A percentile compares a stretch with the other conserved stretches of the same genome.
phyloP scores from a whole-genome alignment of 23 tunicate species.

The Pegea sp. region DNA sequence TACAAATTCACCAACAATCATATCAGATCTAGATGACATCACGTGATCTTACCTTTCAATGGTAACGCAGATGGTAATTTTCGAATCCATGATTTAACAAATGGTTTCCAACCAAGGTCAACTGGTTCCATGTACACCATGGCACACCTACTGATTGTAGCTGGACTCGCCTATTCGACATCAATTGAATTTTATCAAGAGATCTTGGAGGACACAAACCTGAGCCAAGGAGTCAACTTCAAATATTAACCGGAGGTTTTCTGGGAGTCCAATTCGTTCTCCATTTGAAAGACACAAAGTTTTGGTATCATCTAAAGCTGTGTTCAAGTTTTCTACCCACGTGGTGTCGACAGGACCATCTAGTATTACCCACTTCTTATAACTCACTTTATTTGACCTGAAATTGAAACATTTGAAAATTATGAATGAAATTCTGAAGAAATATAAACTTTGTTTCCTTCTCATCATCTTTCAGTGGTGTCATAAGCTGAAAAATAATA shows the following conservation, averaged over 20 bases:
- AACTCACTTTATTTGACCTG: too few relatives aligned
- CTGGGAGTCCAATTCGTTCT: conserved; percentile 63
- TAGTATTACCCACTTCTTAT: conserved; percentile 74
- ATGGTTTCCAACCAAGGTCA: conserved; percentile 78
- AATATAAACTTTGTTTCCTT: too few relatives aligned
- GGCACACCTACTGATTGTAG: conserved; percentile 90
- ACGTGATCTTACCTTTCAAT: conserved; percentile 19
- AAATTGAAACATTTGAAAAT: background rate
- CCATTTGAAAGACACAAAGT: conserved; percentile 83
- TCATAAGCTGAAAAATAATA: too few relatives aligned
- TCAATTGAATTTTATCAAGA: conserved; percentile 1
- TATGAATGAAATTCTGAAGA: background rate
- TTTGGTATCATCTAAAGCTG: conserved; percentile 85
- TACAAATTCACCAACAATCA: too few relatives aligned
- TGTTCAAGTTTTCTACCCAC: conserved; percentile 92
- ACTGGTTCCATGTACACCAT: conserved; percentile 91
- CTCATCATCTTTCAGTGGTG: too few relatives aligned
- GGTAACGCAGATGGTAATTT: conserved; percentile 50
- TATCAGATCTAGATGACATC: too few relatives aligned
- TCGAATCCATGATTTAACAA: conserved; percentile 58
- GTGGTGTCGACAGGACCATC: conserved; percentile 96
- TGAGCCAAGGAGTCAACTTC: conserved; percentile 79
- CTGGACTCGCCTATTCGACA: conserved; percentile 73
- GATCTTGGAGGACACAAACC: conserved; percentile 7
- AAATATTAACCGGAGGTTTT: conserved; percentile 45